Base-by-base conservation (phyloP, 2,113 vertebrate genomes). In the Corydoras maculifer region DNA sequence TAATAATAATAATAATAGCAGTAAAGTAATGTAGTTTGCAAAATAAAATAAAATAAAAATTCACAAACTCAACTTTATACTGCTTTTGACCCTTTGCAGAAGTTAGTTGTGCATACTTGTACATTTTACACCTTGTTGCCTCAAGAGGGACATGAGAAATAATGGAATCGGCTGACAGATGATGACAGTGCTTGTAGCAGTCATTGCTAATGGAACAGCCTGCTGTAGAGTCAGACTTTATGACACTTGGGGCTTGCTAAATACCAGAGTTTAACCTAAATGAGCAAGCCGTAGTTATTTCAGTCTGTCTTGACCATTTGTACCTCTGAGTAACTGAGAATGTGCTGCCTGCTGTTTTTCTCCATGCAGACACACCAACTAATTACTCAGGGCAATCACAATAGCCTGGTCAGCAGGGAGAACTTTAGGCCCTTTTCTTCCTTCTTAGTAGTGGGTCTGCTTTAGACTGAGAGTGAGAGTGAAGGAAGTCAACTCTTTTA, bases 331-430 rank as follows among this genome's bases (percentile, higher is more conserved):
- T 49, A n/a, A 69, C 15, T 48, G 65, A 65, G 61, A 72, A 68
- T 68, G 14, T 62, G 72, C 50, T 62, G 75, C 75, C 75, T 72
- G 69, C 65, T 76, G 75, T 66, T 64, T 68, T 55, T 68, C 69
- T 71, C 51, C 53, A 62, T 51, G 58, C 43, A 68, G 55, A 72
- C 75, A 72, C 75, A 51, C 70, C 68, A 58, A 78, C 65, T 69
- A 70, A 78, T 68, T 65, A 68, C 69, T 72, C 25, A n/a, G 62
- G 61, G 66, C 58, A 61, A 73, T 65, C 65, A 69, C 70, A 69
- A 66, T 62, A 65, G 70, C 70, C 53, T 35, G 65, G 70, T 70
- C 62, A 77, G 71, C 58, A 67, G 63, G 55, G 66, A 55, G n/a
- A 65, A 73, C 70, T 59, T 71, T 15, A 49, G 63, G 43, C 12